Conservation (phyloP, 2,797 vertebrate species). For the Australoheros facetus region DNA sequence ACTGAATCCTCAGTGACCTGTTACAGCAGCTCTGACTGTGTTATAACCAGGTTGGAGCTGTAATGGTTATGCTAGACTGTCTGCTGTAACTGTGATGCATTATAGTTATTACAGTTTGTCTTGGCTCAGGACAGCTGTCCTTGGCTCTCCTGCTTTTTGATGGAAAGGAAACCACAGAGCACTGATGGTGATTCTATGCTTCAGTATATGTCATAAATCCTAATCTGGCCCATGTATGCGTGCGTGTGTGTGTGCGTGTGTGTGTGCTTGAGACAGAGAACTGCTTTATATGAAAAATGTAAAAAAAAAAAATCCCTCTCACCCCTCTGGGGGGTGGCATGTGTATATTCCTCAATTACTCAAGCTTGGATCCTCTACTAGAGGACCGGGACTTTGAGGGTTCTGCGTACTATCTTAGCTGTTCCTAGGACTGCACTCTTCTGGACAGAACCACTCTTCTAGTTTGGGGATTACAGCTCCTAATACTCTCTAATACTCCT, state of each 20-base stretch:
- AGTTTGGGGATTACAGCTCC: neutral
- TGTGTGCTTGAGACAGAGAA: neutral
- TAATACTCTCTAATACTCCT: neutral
- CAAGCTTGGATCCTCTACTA: neutral
- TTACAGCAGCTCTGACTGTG: slow-evolving; percentile 5
- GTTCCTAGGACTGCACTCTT: neutral
- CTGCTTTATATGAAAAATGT: slow-evolving; percentile 15
- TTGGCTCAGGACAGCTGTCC: slow-evolving; percentile 45
- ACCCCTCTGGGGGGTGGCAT: neutral
- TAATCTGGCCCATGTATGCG: slow-evolving; percentile 6
- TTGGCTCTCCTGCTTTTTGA: slow-evolving; percentile 28
- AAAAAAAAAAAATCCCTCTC: neutral
- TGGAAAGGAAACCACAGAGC: slow-evolving; percentile 38
- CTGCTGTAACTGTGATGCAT: slow-evolving; percentile 59
- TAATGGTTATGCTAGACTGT: slow-evolving; percentile 9
- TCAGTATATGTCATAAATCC: slow-evolving; percentile 60
- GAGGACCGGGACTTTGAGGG: neutral
- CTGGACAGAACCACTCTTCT: neutral
- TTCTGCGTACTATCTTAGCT: neutral
- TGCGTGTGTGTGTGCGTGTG: neutral
- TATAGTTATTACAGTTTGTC: slow-evolving; percentile 47
- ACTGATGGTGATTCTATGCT: slow-evolving; percentile 53
- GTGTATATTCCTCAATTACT: neutral
- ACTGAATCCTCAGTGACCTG: slow-evolving; percentile 11
- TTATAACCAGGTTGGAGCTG: slow-evolving; percentile 6